Evolutionary conservation across 2,113 vertebrate species (phyloP).

Genomic region (Pterophyllum scalare): DNA sequence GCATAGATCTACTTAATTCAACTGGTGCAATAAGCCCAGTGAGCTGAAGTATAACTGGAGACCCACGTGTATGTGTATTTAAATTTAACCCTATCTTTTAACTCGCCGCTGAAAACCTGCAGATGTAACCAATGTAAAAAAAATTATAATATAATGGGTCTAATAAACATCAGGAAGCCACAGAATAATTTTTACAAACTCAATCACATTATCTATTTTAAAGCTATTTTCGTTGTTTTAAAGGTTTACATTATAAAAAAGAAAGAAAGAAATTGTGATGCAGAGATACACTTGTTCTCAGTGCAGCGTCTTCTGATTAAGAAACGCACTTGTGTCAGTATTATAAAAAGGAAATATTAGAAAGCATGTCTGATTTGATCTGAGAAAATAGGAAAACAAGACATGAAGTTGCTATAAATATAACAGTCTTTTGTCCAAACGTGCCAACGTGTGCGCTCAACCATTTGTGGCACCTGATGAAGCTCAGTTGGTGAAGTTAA

Average conservation of each 20-base stretch:
- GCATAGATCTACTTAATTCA: not conserved
- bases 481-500: slow-evolving; percentile 8
- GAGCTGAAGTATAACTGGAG: not conserved
- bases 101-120: not conserved
- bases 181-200: not conserved
- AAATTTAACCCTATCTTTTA: not conserved
- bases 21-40: not conserved
- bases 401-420: not conserved
- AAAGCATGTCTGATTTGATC: too few species aligned
- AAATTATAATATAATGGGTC: not conserved
- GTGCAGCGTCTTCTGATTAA: not conserved
- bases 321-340: too few species aligned
- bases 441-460: not conserved
- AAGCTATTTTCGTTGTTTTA: not conserved
- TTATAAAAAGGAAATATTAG: too few species aligned
- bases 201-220: not conserved
- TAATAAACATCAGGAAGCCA: not conserved
- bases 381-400: not conserved
- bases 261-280: not conserved
- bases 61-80: not conserved
- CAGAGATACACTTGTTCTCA: not conserved
- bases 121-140: not conserved
- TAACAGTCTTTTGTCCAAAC: not conserved
- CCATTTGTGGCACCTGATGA: slow-evolving; percentile 11
- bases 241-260: not conserved